phyloP scores from a whole-genome alignment of 2,797 vertebrate species.

The Schizothorax lantsangensis region DNA sequence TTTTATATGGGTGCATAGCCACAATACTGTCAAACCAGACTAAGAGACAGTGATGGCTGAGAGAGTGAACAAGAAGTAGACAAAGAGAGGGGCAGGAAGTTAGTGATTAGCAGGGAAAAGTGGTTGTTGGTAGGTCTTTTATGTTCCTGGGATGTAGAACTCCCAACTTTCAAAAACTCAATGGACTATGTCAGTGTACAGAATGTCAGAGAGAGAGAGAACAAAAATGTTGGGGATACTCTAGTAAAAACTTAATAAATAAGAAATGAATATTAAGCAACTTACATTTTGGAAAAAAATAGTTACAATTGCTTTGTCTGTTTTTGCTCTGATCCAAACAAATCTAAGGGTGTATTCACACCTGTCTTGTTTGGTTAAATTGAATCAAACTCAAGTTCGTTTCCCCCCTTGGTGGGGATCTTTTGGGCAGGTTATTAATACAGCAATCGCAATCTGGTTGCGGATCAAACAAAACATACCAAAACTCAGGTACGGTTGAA shows the following conservation, averaged over 20 bases:
- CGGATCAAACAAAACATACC: too few relatives aligned
- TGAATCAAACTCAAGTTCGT: too few relatives aligned
- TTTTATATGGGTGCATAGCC: conserved; percentile 5
- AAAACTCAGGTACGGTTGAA: too few relatives aligned
- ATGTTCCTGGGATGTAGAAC: not conserved
- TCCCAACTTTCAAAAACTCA: not conserved
- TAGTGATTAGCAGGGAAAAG: not conserved
- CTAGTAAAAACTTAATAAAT: not conserved
- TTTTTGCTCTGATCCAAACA: not conserved
- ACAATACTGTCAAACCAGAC: conserved; percentile 1
- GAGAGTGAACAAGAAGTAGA: not conserved
- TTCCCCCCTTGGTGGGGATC: too few relatives aligned
- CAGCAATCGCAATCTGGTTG: too few relatives aligned
- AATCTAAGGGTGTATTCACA: too few relatives aligned
- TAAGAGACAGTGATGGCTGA: not conserved
- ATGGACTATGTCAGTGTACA: not conserved
- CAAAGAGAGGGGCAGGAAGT: not conserved
- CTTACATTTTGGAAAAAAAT: not conserved
- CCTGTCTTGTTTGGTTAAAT: too few relatives aligned
- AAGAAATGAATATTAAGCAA: not conserved
- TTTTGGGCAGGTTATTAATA: too few relatives aligned
- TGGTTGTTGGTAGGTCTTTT: conserved; percentile 2
- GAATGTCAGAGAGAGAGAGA: conserved; percentile 18
- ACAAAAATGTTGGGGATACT: not conserved
- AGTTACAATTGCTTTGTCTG: not conserved